Evolutionary conservation across 2,888 invertebrate genomes (phyloP).

Genomic region (Anthrax anthrax): DNA sequence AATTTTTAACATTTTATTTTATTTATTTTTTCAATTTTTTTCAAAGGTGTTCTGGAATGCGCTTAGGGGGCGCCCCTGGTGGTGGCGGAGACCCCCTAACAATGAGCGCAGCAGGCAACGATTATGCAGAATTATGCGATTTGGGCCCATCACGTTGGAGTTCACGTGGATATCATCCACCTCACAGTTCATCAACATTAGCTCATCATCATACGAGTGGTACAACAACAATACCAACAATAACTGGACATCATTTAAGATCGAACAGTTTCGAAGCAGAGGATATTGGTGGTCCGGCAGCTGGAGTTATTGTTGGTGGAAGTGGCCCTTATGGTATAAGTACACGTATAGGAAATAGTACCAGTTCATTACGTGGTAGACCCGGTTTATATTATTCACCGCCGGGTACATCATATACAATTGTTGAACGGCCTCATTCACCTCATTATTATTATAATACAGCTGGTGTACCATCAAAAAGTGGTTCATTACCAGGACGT

Average conservation of each 20-base stretch:
- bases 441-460: constrained; percentile 43
- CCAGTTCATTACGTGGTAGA: constrained; percentile 39
- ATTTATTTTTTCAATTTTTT: constrained; percentile 1
- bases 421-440: constrained; percentile 63
- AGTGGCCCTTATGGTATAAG: constrained; percentile 23
- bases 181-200: constrained; percentile 21
- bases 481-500: constrained; percentile 32
- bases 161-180: constrained; percentile 31
- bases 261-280: constrained; percentile 35
- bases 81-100: constrained; percentile 29
- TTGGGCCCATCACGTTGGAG: constrained; percentile 36
- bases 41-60: constrained; percentile 18
- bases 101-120: constrained; percentile 37
- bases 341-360: constrained; percentile 31
- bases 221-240: not conserved
- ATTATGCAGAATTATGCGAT: constrained; percentile 37
- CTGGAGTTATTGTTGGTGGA: constrained; percentile 24
- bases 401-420: constrained; percentile 78
- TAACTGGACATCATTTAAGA: constrained; percentile 16
- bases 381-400: constrained; percentile 73
- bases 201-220: constrained; percentile 17
- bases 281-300: constrained; percentile 27
- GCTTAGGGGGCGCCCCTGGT: constrained; percentile 19
- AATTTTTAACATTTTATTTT: not conserved
- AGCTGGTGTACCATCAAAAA: constrained; percentile 32